Evolutionary conservation across 2,888 invertebrate genomes (phyloP).

Genomic region (Machimus rusticus): DNA sequence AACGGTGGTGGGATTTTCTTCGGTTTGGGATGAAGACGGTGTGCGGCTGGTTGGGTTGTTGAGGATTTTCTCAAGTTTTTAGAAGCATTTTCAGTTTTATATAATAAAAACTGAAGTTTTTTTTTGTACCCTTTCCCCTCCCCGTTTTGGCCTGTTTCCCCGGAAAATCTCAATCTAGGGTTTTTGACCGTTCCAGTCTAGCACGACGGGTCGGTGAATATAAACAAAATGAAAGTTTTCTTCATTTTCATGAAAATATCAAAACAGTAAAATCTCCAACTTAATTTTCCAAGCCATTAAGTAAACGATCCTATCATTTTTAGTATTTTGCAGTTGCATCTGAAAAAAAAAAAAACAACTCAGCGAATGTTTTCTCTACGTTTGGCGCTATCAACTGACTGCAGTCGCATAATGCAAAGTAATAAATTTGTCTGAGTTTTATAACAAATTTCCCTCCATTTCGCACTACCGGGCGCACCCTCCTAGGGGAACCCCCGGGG

Average conservation of each 20-base stretch:
- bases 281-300: constrained; percentile 17
- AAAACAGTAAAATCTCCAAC: constrained; percentile 1
- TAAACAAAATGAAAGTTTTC: not conserved
- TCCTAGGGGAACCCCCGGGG: not conserved
- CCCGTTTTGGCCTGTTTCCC: not conserved
- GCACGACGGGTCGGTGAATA: not conserved
- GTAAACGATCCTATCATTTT: not conserved
- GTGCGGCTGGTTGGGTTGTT: not conserved
- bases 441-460: not conserved
- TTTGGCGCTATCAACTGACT: constrained; percentile 5
- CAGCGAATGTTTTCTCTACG: not conserved
- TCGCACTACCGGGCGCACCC: not conserved
- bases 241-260: not conserved
- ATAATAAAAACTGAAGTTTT: not conserved
- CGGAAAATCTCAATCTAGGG: not conserved
- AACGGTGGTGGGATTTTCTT: not conserved
- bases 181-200: not conserved
- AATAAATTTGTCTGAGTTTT: not conserved
- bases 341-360: not conserved
- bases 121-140: not conserved
- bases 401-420: constrained; percentile 21
- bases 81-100: not conserved
- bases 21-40: not conserved
- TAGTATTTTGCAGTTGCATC: not conserved
- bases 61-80: not conserved